Conservation (phyloP, 2,888 invertebrate genomes). For the Apamea sordens region DNA sequence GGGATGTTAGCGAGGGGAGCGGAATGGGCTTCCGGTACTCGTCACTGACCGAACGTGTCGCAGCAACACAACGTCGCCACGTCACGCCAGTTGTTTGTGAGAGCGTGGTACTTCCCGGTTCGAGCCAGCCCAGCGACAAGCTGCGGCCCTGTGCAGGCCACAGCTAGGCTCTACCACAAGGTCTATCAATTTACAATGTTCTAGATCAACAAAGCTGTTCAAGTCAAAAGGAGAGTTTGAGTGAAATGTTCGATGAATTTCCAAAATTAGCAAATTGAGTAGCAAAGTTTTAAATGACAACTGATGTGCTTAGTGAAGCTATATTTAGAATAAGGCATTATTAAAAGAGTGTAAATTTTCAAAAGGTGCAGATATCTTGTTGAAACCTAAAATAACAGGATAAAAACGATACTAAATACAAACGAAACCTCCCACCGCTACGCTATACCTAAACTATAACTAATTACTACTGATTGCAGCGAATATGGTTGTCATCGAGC, state of each 20-base stretch:
- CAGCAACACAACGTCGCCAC: neutral
- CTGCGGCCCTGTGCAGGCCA: neutral
- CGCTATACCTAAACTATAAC: neutral
- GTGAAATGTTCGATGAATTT: neutral
- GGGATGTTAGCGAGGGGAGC: too few relatives aligned
- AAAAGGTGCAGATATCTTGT: too few relatives aligned
- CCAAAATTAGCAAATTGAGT: neutral
- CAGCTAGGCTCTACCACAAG: conserved; percentile 20
- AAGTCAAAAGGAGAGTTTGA: neutral
- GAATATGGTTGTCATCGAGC: neutral
- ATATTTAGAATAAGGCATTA: neutral
- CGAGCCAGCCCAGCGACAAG: conserved; percentile 5
- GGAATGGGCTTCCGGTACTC: neutral
- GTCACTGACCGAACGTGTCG: neutral
- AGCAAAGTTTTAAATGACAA: neutral
- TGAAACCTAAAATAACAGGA: neutral
- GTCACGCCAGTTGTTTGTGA: conserved; percentile 1
- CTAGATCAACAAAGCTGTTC: neutral
- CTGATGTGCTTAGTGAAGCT: neutral
- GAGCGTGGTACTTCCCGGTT: conserved; percentile 27
- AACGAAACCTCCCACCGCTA: neutral
- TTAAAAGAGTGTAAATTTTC: neutral
- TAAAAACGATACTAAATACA: neutral
- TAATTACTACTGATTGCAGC: conserved; percentile 1
- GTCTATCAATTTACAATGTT: neutral